These are phyloP conservation scores for Macropis europaea DNA, from an alignment of 2,888 invertebrate genomes.

Conservation along the genomic window DNA sequence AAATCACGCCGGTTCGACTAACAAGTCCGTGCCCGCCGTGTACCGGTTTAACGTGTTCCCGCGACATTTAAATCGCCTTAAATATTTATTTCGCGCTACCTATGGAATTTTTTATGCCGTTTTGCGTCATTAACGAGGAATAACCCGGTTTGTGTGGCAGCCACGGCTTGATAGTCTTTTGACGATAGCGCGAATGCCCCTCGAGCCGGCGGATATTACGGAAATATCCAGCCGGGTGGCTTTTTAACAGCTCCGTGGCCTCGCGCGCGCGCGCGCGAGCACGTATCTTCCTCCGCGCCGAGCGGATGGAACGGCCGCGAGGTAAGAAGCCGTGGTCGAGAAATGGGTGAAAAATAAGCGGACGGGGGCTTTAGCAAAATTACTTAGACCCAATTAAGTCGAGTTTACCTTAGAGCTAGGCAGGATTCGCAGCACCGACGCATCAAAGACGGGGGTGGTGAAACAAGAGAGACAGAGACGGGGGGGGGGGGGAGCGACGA, in stretches of 20 bases:
- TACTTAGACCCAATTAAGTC: conserved; percentile 77
- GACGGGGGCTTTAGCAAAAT: conserved; percentile 78
- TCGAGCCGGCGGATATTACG: conserved; percentile 19
- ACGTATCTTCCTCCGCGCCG: too few species aligned
- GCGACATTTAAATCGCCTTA: conserved; percentile 35
- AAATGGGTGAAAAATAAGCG: conserved; percentile 60
- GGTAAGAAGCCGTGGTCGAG: conserved; percentile 21
- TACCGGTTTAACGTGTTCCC: conserved; percentile 45
- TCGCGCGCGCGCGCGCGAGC: too few species aligned
- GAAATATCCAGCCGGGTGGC: background rate
- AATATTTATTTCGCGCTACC: conserved; percentile 38
- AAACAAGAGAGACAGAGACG: conserved; percentile 1
- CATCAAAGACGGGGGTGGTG: conserved; percentile 30
- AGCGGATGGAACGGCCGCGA: background rate
- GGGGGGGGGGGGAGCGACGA: conserved; percentile 30
- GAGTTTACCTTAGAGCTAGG: conserved; percentile 64
- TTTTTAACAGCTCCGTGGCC: background rate
- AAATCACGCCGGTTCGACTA: conserved; percentile 9
- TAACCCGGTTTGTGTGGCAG: too few species aligned
- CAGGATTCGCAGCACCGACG: conserved; percentile 53
- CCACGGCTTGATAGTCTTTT: conserved; percentile 10
- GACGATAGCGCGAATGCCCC: conserved; percentile 5
- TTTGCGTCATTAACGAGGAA: conserved; percentile 36
- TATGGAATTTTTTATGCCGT: background rate
- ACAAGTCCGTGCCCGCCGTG: conserved; percentile 1